Evolutionary conservation across 2,113 vertebrate species (phyloP).

Genomic region (Platanista minor): DNA sequence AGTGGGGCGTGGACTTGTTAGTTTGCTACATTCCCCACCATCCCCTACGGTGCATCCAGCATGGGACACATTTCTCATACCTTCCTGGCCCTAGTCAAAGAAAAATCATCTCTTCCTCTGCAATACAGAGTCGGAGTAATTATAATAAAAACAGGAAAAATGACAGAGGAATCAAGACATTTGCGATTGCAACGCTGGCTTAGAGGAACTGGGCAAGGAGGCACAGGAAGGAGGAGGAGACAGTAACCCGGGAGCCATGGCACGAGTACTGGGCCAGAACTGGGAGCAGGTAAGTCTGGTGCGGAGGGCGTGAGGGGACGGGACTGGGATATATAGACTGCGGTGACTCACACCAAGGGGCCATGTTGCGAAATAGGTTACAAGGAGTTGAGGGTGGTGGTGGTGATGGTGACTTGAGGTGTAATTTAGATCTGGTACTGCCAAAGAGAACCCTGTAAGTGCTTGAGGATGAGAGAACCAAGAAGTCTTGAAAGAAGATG

Average conservation of each 20-base stretch:
- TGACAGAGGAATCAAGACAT: background rate
- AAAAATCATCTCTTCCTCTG: background rate
- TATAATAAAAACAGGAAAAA: background rate
- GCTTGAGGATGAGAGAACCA: background rate
- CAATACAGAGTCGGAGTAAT: background rate
- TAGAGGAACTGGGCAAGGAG: background rate
- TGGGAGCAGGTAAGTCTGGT: background rate
- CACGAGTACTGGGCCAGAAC: background rate
- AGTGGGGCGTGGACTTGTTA: background rate
- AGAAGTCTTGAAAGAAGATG: background rate
- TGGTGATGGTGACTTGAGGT: background rate
- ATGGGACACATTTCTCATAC: background rate
- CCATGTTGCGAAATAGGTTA: background rate
- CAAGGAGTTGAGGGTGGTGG: background rate
- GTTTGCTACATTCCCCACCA: background rate
- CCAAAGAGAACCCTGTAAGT: background rate
- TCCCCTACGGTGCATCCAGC: background rate
- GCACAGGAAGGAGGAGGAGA: too few relatives aligned
- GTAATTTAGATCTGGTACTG: background rate
- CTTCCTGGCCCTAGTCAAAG: background rate
- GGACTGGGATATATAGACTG: fast-evolving
- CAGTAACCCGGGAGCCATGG: background rate
- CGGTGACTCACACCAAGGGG: background rate
- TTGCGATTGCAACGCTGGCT: background rate
- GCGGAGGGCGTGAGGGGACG: background rate